Percentiles rank a stretch among this genome's conserved stretches.
Evolutionary conservation across 2,888 invertebrate genomes (phyloP).

Genomic region (Anorthoa munda): DNA sequence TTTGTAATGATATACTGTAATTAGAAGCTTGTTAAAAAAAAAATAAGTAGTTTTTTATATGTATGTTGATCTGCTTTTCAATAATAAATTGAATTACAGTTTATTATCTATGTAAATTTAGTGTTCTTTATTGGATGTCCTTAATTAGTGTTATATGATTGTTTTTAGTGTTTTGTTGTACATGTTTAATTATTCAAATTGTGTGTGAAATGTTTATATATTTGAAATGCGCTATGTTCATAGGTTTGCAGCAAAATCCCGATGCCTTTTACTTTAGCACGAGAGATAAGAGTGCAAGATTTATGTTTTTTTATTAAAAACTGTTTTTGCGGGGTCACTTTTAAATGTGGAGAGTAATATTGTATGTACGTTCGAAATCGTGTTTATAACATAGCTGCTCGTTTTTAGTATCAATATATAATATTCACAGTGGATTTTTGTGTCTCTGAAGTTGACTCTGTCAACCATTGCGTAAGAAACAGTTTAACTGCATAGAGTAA

Average conservation of each 20-base stretch:
- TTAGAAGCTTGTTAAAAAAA: slow-evolving; percentile 39
- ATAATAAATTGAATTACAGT: slow-evolving; percentile 37
- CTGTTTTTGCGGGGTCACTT: slow-evolving; percentile 21
- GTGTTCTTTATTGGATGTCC: slow-evolving; percentile 35
- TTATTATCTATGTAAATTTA: slow-evolving; percentile 48
- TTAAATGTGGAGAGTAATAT: slow-evolving; percentile 14
- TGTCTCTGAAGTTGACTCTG: too few species aligned
- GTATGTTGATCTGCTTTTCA: slow-evolving; percentile 62
- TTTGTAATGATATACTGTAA: slow-evolving; percentile 45
- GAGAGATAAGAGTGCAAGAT: slow-evolving; percentile 17
- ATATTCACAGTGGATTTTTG: too few species aligned
- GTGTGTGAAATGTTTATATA: slow-evolving; percentile 28
- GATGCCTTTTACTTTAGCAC: slow-evolving; percentile 23
- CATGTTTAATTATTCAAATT: slow-evolving; percentile 54
- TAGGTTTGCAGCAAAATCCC: slow-evolving; percentile 10
- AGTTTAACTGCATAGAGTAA: too few species aligned
- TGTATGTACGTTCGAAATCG: slow-evolving; percentile 20
- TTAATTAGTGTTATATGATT: slow-evolving; percentile 50
- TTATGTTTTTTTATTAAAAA: slow-evolving; percentile 11
- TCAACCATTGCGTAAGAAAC: too few species aligned
- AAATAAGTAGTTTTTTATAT: slow-evolving; percentile 43
- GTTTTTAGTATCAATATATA: slow-evolving; percentile 27
- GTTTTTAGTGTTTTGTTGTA: slow-evolving; percentile 54
- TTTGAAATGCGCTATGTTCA: slow-evolving; percentile 23
- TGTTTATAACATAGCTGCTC: neutral